A percentile compares a stretch with the other conserved stretches of the same genome.
These are phyloP conservation scores for Hemiprocne comata DNA, from an alignment of 2,113 vertebrate genomes.

Conservation along the genomic window DNA sequence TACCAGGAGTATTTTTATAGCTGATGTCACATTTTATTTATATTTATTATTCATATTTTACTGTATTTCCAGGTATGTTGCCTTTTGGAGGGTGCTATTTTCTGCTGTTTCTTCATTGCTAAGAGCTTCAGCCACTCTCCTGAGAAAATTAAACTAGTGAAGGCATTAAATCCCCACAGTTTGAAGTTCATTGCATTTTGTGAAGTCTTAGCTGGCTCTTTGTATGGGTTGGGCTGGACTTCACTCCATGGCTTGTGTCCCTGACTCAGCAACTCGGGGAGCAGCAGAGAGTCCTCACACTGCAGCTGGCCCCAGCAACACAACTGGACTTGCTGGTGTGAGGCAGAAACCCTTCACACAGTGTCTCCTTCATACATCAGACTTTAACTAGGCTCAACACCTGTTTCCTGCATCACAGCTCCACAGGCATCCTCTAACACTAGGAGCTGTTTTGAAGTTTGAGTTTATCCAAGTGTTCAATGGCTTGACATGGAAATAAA, in stretches of 20 bases:
- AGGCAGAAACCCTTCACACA: not conserved
- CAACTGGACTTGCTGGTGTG: slow-evolving; percentile 59
- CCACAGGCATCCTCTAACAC: not conserved
- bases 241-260: slow-evolving; percentile 55
- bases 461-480: not conserved
- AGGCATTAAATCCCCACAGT: not conserved
- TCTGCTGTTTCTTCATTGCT: not conserved
- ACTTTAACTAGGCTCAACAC: not conserved
- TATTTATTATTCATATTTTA: not conserved
- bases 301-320: slow-evolving; percentile 65
- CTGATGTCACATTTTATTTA: not conserved
- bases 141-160: not conserved
- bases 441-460: slow-evolving; percentile 7
- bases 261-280: slow-evolving; percentile 41
- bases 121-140: not conserved
- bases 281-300: slow-evolving; percentile 56
- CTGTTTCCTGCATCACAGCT: slow-evolving; percentile 35
- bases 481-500: not conserved
- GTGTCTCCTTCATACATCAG: not conserved
- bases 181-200: not conserved
- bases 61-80: not conserved
- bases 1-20: not conserved
- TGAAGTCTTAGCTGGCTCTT: not conserved
- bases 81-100: not conserved
- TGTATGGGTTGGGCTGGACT: slow-evolving; percentile 64